Percentiles rank a stretch among this genome's conserved stretches.
Evolutionary conservation across 2,113 vertebrate genomes (phyloP).

Genomic region (Aepyceros melampus): DNA sequence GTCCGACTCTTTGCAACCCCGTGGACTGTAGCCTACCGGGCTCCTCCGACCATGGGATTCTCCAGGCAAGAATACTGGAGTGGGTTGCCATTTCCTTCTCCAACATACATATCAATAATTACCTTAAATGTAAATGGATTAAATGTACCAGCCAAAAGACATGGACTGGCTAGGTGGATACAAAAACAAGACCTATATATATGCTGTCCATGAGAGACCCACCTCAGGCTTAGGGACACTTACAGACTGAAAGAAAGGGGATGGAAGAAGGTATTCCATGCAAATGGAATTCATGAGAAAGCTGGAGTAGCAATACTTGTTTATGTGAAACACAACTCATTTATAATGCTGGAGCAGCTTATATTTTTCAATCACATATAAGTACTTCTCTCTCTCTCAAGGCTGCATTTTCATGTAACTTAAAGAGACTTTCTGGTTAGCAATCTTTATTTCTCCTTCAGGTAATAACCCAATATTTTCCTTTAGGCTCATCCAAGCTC

Average conservation of each 20-base stretch:
- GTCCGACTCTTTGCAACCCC: too few species aligned
- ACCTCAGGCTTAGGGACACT: background rate
- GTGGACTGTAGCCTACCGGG: too few species aligned
- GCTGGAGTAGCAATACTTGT: background rate
- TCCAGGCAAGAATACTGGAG: too few species aligned
- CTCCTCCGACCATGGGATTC: too few species aligned
- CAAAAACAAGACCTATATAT: background rate
- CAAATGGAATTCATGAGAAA: background rate
- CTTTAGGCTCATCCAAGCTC: constrained; percentile 41
- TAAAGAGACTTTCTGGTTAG: constrained; percentile 45
- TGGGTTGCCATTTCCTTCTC: too few species aligned
- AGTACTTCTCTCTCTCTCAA: background rate
- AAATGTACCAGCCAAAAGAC: background rate
- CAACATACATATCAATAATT: background rate
- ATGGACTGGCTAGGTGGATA: background rate
- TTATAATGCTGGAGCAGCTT: constrained; percentile 9
- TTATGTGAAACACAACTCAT: background rate
- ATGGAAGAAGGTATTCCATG: background rate
- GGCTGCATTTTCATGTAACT: constrained; percentile 18
- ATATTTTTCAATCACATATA: background rate
- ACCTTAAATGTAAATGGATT: background rate
- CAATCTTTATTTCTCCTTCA: constrained; percentile 44
- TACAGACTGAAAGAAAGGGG: background rate
- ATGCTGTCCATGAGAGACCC: background rate
- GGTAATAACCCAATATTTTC: constrained; percentile 49